phyloP scores from a whole-genome alignment of 2,888 invertebrate species.

The Megaustenia siamemsis region DNA sequence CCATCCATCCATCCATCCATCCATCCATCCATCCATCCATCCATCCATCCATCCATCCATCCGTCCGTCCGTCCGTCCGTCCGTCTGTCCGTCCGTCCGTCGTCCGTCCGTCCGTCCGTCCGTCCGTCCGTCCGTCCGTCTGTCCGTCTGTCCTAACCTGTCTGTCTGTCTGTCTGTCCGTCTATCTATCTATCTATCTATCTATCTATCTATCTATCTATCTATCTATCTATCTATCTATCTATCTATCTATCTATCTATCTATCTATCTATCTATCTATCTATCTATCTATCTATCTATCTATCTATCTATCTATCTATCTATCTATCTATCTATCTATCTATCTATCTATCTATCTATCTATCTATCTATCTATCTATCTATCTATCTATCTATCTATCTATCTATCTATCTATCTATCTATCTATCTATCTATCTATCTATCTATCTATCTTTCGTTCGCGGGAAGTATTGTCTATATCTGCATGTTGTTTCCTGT shows the following conservation, averaged over 20 bases:
- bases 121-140: too few species aligned
- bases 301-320: neutral
- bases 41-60: too few species aligned
- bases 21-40: conserved; percentile 9
- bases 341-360: neutral
- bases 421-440: too few species aligned
- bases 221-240: neutral
- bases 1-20: conserved; percentile 9
- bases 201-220: neutral
- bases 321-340: neutral
- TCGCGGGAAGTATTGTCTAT: too few species aligned
- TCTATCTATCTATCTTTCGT: too few species aligned
- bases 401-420: neutral
- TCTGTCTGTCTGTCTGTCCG: neutral
- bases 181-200: neutral
- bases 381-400: neutral
- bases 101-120: too few species aligned
- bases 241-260: neutral
- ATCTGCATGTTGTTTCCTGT: too few species aligned
- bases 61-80: too few species aligned
- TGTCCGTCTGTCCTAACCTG: neutral
- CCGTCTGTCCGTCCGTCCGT: too few species aligned
- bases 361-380: neutral
- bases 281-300: neutral
- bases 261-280: neutral